Evolutionary conservation across 1,140 invertebrate genomes (phyloP), one percentile per base, ranked within the genome.

Genomic region (Brachionus calyciflorus): DNA sequence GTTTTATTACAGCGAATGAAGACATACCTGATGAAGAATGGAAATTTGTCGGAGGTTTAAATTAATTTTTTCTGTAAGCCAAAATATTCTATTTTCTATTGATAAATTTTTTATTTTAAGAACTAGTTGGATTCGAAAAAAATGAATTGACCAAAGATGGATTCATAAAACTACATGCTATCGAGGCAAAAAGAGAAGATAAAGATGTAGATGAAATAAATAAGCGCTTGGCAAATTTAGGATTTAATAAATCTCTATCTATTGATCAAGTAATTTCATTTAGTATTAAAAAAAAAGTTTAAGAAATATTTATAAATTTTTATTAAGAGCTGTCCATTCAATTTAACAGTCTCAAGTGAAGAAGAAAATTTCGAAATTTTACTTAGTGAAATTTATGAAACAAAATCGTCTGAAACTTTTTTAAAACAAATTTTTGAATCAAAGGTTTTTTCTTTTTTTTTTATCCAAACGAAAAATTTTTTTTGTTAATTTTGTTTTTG

Each of bases 241-340:
- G 69, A 40, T 73, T 73, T 28, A 73, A 73, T 21, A 73, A 49
- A 12, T 51, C 69, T 14, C 30, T 73, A 6, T 40, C 44, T 6
- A 73, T 73, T 33, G 69, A 73, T 73, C 69, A 55, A 40, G 65
- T 70, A 21, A 26, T n/a, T n/a, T n/a, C n/a, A n/a, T n/a, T n/a
- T n/a, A n/a, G n/a, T n/a, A n/a, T n/a, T n/a, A n/a, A n/a, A n/a
- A n/a, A n/a, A n/a, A n/a, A n/a, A n/a, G n/a, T n/a, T n/a, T n/a
- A n/a, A n/a, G n/a, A n/a, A n/a, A n/a, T n/a, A n/a, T n/a, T n/a
- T n/a, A n/a, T n/a, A n/a, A n/a, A n/a, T n/a, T n/a, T n/a, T n/a
- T n/a, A n/a, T n/a, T n/a, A n/a, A 69, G 65, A 55, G 46, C 26
- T 73, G 21, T 73, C 28, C 69, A 30, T 73, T 51, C 40, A 51